Evolutionary conservation across 1,140 invertebrate species (phyloP).

Genomic region (Tribolium castaneum): DNA sequence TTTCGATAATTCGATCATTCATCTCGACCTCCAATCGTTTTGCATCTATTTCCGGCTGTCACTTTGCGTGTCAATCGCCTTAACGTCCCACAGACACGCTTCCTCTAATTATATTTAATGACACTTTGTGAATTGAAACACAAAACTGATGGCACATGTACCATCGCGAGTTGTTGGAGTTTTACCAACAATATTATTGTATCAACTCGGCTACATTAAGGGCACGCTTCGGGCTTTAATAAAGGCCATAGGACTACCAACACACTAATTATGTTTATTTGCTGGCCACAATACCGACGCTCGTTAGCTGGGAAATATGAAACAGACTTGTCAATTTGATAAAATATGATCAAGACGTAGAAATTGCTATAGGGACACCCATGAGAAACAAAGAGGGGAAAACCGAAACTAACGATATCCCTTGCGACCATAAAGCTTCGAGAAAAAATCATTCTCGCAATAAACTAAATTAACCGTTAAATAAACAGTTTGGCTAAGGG

Average conservation of each 20-base stretch:
- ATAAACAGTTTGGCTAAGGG: not conserved
- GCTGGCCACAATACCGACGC: not conserved
- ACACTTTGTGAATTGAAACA: not conserved
- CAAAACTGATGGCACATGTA: not conserved
- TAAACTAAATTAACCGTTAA: not conserved
- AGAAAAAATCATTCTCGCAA: not conserved
- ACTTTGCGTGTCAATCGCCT: constrained; percentile 2
- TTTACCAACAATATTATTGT: not conserved
- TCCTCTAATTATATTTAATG: constrained; percentile 1
- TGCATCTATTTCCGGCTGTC: not conserved
- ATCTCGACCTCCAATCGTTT: not conserved
- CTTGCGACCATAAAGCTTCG: not conserved
- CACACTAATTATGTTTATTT: constrained; percentile 11
- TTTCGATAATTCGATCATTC: not conserved
- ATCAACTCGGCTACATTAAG: not conserved
- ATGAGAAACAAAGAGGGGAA: constrained; percentile 17
- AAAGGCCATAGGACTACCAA: not conserved
- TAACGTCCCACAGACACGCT: not conserved
- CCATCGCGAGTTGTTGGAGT: not conserved
- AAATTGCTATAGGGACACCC: not conserved
- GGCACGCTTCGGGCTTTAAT: not conserved
- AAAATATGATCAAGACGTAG: not conserved
- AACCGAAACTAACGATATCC: constrained; percentile 24
- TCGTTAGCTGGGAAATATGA: constrained; percentile 4
- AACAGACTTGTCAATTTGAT: constrained; percentile 6